Evolutionary conservation across 2,113 vertebrate species (phyloP).

Genomic region (Ictidomys tridecemlineatus): DNA sequence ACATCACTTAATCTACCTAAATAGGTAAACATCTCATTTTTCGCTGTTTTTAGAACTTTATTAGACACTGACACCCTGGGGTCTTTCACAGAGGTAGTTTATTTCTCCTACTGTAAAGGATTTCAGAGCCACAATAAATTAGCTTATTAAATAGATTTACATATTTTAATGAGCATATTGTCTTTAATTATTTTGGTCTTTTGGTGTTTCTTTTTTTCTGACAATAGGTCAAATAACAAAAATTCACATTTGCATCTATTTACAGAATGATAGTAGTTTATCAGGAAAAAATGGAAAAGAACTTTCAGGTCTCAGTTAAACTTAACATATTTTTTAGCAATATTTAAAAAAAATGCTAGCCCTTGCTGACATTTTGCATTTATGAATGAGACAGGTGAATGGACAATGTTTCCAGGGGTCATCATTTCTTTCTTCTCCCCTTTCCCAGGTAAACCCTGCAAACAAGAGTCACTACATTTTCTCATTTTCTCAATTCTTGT

Average conservation of each 20-base stretch:
- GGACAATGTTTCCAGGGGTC: slow-evolving; percentile 4
- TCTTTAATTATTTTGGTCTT: slow-evolving; percentile 61
- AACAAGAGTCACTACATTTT: not conserved
- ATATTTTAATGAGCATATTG: slow-evolving; percentile 58
- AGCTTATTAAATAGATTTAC: not conserved
- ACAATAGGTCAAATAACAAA: slow-evolving; percentile 65
- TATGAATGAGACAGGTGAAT: not conserved
- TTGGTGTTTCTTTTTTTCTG: slow-evolving; percentile 25
- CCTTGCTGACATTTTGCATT: slow-evolving; percentile 51
- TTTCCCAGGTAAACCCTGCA: slow-evolving; percentile 18
- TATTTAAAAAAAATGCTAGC: slow-evolving; percentile 66
- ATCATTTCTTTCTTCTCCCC: not conserved
- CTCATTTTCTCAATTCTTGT: not conserved
- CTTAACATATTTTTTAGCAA: slow-evolving; percentile 53
- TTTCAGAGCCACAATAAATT: slow-evolving; percentile 66
- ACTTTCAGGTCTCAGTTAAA: slow-evolving; percentile 56
- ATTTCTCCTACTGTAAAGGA: slow-evolving; percentile 50
- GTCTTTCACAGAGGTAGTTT: not conserved
- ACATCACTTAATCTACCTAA: slow-evolving; percentile 57
- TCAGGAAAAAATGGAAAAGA: slow-evolving; percentile 68
- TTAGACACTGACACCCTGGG: not conserved
- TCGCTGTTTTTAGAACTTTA: slow-evolving; percentile 58
- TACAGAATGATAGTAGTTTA: slow-evolving; percentile 50
- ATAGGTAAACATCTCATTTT: not conserved
- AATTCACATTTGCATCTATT: slow-evolving; percentile 55